A percentile compares a stretch with the other conserved stretches of the same genome.
Evolutionary conservation across 2,797 vertebrate species (phyloP).

Genomic region (Moxostoma hubbsi): DNA sequence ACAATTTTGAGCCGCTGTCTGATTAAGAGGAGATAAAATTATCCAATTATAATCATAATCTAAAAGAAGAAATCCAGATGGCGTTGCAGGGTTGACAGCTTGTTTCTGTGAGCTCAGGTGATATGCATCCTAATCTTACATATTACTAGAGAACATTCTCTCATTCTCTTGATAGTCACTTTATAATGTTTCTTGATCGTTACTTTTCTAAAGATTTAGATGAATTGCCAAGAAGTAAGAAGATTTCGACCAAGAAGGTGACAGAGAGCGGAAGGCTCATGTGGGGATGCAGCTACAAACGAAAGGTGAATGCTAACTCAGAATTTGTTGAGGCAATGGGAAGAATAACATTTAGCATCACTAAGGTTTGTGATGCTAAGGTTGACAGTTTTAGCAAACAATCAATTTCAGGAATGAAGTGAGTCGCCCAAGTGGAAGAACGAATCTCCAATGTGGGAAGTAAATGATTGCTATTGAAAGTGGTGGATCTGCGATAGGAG

Average conservation of each 20-base stretch:
- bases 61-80: background rate
- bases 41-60: background rate
- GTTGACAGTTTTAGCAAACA: background rate
- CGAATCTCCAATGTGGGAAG: background rate
- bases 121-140: no score
- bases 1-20: background rate
- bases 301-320: no score
- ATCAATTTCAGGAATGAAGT: background rate
- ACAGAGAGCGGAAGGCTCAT: no score
- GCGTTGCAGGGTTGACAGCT: background rate
- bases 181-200: no score
- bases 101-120: background rate
- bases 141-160: background rate
- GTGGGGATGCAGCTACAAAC: no score
- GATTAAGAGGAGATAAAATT: background rate
- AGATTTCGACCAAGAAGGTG: background rate
- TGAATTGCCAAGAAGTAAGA: background rate
- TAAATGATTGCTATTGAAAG: background rate
- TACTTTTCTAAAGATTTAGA: background rate
- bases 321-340: background rate
- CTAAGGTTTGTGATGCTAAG: background rate
- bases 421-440: no score
- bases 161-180: no score
- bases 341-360: background rate
- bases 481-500: background rate